A percentile compares a stretch with the other conserved stretches of the same genome.
Evolutionary conservation across 2,113 vertebrate genomes (phyloP).

Genomic region (Felis catus): DNA sequence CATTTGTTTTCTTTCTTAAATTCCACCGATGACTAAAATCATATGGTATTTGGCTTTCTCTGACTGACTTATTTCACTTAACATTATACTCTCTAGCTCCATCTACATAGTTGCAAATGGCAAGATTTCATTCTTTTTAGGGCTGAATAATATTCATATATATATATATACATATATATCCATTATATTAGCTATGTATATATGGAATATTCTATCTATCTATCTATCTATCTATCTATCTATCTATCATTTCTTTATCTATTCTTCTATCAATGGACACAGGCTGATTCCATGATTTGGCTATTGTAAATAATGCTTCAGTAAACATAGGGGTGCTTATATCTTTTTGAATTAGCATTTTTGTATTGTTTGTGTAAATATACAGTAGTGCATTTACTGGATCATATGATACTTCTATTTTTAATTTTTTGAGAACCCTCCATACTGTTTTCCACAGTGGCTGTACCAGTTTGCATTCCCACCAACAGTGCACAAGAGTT

Average conservation of each 20-base stretch:
- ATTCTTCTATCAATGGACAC: neutral
- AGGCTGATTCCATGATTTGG: neutral
- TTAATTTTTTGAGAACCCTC: neutral
- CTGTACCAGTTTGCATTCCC: neutral
- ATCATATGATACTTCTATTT: neutral
- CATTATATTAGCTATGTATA: too few species aligned
- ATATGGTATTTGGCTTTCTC: neutral
- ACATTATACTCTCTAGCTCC: neutral
- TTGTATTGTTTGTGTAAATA: neutral
- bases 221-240: too few species aligned
- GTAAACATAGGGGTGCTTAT: neutral
- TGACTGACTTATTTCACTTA: neutral
- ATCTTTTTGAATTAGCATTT: neutral
- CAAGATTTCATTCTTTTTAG: neutral
- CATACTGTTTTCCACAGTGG: neutral
- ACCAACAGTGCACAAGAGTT: neutral
- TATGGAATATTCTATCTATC: too few species aligned
- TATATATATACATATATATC: neutral
- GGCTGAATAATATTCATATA: neutral
- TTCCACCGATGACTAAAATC: neutral
- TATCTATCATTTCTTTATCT: too few species aligned
- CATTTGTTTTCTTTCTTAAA: neutral
- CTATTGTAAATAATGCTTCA: neutral
- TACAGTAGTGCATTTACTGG: neutral
- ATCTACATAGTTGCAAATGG: neutral